A percentile compares a stretch with the other conserved stretches of the same genome.
These are phyloP conservation scores for Dinothrombium tinctorium DNA, from an alignment of 1,140 invertebrate species.

Conservation along the genomic window DNA sequence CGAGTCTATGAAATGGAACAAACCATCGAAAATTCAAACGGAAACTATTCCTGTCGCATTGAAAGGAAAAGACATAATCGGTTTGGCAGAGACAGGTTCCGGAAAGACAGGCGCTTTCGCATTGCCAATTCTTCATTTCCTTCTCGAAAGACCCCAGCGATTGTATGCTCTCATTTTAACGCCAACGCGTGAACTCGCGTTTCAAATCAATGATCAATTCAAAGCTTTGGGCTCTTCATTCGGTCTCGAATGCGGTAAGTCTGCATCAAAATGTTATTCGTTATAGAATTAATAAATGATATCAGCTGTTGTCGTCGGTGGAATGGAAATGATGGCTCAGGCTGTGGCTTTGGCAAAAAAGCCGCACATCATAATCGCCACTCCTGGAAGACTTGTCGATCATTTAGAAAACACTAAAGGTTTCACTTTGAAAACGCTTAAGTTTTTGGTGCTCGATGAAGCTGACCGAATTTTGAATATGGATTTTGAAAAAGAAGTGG, in stretches of 20 bases:
- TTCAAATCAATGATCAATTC: conserved; percentile 35
- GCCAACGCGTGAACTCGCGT: conserved; percentile 84
- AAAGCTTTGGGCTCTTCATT: conserved; percentile 38
- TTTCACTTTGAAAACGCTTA: conserved; percentile 61
- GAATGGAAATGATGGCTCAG: conserved; percentile 92
- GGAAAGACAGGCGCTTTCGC: conserved; percentile 96
- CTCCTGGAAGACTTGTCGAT: conserved; percentile 66
- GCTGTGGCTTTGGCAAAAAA: conserved; percentile 70
- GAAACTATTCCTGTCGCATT: conserved; percentile 79
- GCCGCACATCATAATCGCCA: conserved; percentile 81
- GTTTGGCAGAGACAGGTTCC: conserved; percentile 88
- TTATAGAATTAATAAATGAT: conserved; percentile 1
- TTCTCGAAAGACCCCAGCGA: conserved; percentile 70
- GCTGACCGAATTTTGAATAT: conserved; percentile 83
- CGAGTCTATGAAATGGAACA: conserved; percentile 71
- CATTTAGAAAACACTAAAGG: conserved; percentile 84
- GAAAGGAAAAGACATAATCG: conserved; percentile 60
- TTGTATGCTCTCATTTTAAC: conserved; percentile 84
- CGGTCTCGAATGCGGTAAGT: conserved; percentile 56
- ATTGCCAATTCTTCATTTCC: conserved; percentile 69
- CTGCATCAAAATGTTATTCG: background rate
- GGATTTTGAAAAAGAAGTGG: conserved; percentile 86
- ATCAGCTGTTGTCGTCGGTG: conserved; percentile 73
- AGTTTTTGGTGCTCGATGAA: conserved; percentile 86
- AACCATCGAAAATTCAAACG: conserved; percentile 76